These are phyloP conservation scores for Dermochelys coriacea DNA, from an alignment of 2,797 vertebrate genomes.

Conservation along the genomic window DNA sequence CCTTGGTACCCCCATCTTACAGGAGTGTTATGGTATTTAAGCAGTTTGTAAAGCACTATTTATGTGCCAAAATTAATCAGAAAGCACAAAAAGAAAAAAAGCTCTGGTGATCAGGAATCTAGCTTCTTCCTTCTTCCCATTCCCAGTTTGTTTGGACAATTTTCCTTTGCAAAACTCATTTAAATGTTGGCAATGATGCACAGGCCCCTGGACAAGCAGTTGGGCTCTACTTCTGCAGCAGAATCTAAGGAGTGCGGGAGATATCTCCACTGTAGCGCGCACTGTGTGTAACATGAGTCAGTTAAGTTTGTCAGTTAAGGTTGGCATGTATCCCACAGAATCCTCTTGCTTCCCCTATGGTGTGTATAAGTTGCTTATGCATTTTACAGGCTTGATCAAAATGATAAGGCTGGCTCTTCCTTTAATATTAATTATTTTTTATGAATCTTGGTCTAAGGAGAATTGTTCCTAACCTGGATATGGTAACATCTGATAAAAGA, in stretches of 20 bases:
- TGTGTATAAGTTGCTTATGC: accelerated
- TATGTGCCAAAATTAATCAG: background rate
- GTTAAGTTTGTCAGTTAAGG: background rate
- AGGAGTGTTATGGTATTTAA: background rate
- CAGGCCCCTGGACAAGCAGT: background rate
- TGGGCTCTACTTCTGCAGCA: background rate
- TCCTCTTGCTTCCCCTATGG: background rate
- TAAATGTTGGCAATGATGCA: accelerated
- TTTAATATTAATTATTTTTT: background rate
- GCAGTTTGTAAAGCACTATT: background rate
- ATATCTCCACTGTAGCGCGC: background rate
- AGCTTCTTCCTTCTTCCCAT: background rate
- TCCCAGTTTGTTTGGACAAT: background rate
- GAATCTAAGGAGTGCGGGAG: background rate
- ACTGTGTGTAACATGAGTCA: background rate
- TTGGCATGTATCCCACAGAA: background rate
- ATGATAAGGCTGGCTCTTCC: background rate
- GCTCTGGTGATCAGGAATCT: background rate
- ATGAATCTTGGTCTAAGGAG: background rate
- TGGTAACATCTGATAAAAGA: background rate
- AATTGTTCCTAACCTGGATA: background rate
- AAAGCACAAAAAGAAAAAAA: background rate
- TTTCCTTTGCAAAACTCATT: background rate
- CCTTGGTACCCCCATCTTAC: background rate
- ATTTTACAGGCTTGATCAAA: background rate